Conservation (phyloP, 1,140 invertebrate genomes). For the Drosophila suzukii region DNA sequence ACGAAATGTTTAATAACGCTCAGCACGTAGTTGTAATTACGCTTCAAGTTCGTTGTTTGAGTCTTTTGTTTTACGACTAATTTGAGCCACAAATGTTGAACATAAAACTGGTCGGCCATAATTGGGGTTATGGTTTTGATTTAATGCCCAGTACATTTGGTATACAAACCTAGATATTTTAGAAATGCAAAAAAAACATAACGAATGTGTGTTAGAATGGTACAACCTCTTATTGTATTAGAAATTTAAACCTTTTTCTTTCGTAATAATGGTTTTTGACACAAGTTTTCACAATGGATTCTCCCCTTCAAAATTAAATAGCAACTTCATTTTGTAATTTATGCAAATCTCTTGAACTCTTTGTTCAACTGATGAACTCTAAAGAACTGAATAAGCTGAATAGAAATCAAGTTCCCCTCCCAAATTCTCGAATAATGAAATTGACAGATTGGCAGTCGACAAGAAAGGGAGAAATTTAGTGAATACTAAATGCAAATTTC, state of each 20-base stretch:
- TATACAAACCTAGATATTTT: conserved; percentile 34
- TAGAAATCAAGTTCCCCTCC: conserved; percentile 13
- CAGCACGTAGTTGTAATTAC: conserved; percentile 71
- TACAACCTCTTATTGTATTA: not conserved
- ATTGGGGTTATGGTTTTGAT: conserved; percentile 47
- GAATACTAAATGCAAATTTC: conserved; percentile 35
- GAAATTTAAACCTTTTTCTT: conserved; percentile 7
- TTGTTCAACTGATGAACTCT: conserved; percentile 20
- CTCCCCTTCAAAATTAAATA: conserved; percentile 1
- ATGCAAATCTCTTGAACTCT: conserved; percentile 39
- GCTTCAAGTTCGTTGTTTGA: conserved; percentile 63
- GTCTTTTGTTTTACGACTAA: conserved; percentile 73
- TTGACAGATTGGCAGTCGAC: conserved; percentile 28
- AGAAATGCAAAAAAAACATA: not conserved
- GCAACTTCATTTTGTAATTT: conserved; percentile 2
- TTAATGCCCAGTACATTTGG: conserved; percentile 32
- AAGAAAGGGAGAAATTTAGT: conserved; percentile 33
- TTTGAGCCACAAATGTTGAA: conserved; percentile 42
- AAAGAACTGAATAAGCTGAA: conserved; percentile 15
- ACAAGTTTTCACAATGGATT: conserved; percentile 8
- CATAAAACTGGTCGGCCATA: conserved; percentile 46
- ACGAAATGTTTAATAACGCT: conserved; percentile 48
- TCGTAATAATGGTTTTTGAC: conserved; percentile 9
- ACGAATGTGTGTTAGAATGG: not conserved
- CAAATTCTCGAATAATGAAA: conserved; percentile 17